Conservation (phyloP, 2,113 vertebrate genomes). For the Vulpes ferrilata region DNA sequence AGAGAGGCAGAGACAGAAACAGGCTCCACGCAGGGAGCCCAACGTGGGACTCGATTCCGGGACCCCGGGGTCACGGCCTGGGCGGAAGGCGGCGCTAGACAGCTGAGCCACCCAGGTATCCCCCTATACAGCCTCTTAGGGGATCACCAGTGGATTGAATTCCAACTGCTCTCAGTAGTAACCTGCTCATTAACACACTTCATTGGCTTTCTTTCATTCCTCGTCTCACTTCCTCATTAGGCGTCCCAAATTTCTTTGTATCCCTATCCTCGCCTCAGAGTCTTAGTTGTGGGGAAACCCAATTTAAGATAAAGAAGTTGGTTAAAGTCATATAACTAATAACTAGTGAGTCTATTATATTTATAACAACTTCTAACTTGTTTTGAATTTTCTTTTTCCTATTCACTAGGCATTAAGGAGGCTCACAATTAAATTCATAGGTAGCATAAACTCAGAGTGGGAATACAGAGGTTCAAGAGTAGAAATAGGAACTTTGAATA, state of each 20-base stretch:
- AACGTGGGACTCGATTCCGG: too few relatives aligned
- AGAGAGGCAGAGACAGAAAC: too few relatives aligned
- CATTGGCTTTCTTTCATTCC: background rate
- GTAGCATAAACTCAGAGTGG: background rate
- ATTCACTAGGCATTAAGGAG: background rate
- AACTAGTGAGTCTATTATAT: background rate
- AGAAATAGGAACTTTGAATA: background rate
- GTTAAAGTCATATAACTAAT: conserved; percentile 32
- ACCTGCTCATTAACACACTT: background rate
- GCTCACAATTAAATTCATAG: background rate
- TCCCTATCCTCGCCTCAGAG: background rate
- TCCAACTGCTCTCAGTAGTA: background rate
- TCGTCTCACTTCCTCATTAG: background rate
- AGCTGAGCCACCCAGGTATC: too few relatives aligned
- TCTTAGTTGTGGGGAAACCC: background rate
- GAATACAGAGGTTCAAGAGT: background rate
- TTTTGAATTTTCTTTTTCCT: conserved; percentile 31
- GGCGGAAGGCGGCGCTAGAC: too few relatives aligned
- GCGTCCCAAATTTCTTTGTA: background rate
- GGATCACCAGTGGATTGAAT: background rate
- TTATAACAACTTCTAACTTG: background rate
- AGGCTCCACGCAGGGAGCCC: too few relatives aligned
- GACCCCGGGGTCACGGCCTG: too few relatives aligned
- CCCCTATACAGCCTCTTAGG: background rate
- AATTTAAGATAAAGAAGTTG: background rate